phyloP scores from a whole-genome alignment of 2,113 vertebrate genomes.

The Mystacornis crossleyi region DNA sequence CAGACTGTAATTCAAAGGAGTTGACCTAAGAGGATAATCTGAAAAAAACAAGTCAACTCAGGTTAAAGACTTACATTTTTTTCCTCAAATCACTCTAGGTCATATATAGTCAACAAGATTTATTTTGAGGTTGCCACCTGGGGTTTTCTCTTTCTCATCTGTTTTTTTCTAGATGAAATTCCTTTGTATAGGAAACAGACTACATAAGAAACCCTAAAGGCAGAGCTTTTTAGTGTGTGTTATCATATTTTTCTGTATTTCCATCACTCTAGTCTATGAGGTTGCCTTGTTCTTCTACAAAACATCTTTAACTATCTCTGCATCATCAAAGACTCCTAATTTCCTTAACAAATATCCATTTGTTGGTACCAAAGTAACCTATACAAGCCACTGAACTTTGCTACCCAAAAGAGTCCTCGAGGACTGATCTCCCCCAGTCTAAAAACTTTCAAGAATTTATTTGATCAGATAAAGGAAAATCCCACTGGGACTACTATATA shows the following conservation, averaged over 20 bases:
- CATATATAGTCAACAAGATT: background rate
- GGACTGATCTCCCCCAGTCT: background rate
- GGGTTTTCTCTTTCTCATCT: background rate
- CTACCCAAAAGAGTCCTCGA: background rate
- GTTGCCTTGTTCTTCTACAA: background rate
- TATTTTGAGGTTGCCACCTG: background rate
- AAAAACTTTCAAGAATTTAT: background rate
- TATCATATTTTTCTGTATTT: background rate
- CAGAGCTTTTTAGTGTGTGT: background rate
- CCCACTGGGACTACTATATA: background rate
- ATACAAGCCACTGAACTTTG: background rate
- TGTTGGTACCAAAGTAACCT: background rate
- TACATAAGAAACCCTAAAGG: background rate
- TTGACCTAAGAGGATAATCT: conserved; percentile 10
- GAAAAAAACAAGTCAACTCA: background rate
- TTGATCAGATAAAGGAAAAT: background rate
- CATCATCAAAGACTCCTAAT: background rate
- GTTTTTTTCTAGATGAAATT: background rate
- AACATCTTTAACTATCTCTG: background rate
- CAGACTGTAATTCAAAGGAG: background rate
- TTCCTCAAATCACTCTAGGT: background rate
- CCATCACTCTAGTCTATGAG: background rate
- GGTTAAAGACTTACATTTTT: conserved; percentile 1
- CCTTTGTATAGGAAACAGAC: background rate
- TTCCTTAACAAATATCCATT: background rate